Percentiles rank a stretch among this genome's conserved stretches.
Evolutionary conservation across 1,140 invertebrate genomes (phyloP).

Genomic region (Pentalonia nigronervosa): DNA sequence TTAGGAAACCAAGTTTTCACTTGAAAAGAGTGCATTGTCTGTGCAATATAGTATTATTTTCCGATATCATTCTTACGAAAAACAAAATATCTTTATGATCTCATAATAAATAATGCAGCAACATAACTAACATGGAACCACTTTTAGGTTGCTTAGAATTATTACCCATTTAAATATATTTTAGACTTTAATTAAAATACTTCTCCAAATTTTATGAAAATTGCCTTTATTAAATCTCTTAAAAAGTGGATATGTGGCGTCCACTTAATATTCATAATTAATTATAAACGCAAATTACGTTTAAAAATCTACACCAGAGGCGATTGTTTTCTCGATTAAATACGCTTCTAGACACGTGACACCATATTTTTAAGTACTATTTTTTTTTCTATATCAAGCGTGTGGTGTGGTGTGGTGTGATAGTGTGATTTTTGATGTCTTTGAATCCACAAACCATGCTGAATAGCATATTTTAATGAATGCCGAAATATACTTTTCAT

Average conservation of each 20-base stretch:
- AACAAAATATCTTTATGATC: background rate
- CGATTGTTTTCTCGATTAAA: background rate
- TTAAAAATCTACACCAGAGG: background rate
- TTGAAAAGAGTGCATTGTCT: background rate
- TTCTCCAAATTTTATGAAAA: background rate
- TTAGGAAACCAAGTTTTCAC: background rate
- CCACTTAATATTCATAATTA: background rate
- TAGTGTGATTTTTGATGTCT: too few species aligned
- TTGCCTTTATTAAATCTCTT: background rate
- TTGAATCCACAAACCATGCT: background rate
- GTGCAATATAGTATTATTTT: background rate
- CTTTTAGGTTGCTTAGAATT: background rate
- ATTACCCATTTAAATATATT: background rate
- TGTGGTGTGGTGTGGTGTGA: too few species aligned
- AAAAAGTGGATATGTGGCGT: background rate
- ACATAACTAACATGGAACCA: background rate
- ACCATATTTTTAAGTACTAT: background rate
- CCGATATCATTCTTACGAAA: background rate
- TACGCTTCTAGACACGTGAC: background rate
- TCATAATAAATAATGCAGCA: background rate
- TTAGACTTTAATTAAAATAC: background rate
- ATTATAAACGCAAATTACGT: background rate
- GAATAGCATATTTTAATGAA: background rate
- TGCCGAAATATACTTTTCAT: background rate
- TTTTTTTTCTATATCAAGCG: background rate